Conservation (phyloP, 2,113 vertebrate species). For the Danionella cerebrum region DNA sequence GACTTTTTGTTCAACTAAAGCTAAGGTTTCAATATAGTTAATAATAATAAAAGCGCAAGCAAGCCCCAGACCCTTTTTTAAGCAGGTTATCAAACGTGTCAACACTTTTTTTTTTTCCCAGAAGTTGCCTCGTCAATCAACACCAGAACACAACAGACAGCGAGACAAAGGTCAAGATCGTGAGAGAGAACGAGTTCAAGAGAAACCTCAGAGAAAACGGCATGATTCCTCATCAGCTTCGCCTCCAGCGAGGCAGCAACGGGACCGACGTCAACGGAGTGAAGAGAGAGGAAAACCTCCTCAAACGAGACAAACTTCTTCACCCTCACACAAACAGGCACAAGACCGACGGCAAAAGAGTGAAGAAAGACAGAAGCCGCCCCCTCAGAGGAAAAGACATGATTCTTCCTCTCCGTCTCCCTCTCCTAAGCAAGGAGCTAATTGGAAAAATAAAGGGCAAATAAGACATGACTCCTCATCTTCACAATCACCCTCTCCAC, state of each 20-base stretch:
- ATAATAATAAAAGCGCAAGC: no score
- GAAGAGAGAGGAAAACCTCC: constrained; percentile 19
- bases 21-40: no score
- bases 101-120: not conserved
- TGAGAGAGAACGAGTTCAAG: constrained; percentile 31
- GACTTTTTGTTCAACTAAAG: no score
- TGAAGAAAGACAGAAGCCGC: constrained; percentile 36
- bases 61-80: no score
- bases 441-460: constrained; percentile 16
- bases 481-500: constrained; percentile 7
- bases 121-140: constrained; percentile 43
- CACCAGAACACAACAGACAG: constrained; percentile 28
- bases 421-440: constrained; percentile 46
- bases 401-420: constrained; percentile 50
- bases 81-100: no score
- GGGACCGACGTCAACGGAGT: constrained; percentile 28
- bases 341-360: constrained; percentile 30
- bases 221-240: constrained; percentile 43
- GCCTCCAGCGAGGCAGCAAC: constrained; percentile 31
- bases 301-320: constrained; percentile 37
- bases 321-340: constrained; percentile 31
- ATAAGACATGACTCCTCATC: constrained; percentile 17
- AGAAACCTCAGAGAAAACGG: constrained; percentile 26
- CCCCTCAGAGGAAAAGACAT: constrained; percentile 35
- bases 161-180: constrained; percentile 16